A percentile compares a stretch with the other conserved stretches of the same genome.
Conservation (phyloP, 2,888 invertebrate species). For the Tenthredo amoena region DNA sequence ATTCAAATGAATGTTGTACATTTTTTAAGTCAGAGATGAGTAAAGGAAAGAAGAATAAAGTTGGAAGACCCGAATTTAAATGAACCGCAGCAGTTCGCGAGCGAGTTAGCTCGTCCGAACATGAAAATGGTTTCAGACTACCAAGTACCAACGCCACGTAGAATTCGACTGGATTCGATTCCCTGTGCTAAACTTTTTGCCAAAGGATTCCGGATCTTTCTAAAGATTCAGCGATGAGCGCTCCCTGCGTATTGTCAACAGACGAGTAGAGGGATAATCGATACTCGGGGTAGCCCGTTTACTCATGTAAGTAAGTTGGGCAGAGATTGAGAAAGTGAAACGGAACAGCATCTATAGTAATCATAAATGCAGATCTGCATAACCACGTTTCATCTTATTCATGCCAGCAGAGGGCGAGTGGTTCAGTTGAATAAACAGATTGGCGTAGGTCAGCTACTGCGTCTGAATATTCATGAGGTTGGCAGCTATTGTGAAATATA, state of each 20-base stretch:
- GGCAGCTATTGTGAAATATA: not conserved
- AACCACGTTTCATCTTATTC: constrained; percentile 14
- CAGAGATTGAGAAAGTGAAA: not conserved
- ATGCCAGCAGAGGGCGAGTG: not conserved
- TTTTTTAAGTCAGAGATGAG: constrained; percentile 27
- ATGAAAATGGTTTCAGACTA: constrained; percentile 25
- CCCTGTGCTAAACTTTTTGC: not conserved
- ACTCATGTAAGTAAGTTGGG: not conserved
- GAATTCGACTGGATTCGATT: not conserved
- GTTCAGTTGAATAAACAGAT: constrained; percentile 21
- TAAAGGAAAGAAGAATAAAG: not conserved
- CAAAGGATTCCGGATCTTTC: not conserved
- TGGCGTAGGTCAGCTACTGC: not conserved
- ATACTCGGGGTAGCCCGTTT: not conserved
- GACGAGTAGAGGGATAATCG: not conserved
- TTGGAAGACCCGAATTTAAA: constrained; percentile 31
- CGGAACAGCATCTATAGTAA: not conserved
- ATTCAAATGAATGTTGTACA: constrained; percentile 36
- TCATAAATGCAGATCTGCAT: constrained; percentile 4
- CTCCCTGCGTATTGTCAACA: not conserved
- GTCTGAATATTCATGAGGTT: constrained; percentile 25
- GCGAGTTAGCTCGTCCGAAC: constrained; percentile 19
- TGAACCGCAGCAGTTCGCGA: not conserved
- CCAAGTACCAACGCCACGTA: not conserved
- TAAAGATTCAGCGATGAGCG: not conserved